Percentiles rank a stretch among this genome's conserved stretches.
Conservation (phyloP, 2,113 vertebrate genomes). For the Heterocephalus glaber region DNA sequence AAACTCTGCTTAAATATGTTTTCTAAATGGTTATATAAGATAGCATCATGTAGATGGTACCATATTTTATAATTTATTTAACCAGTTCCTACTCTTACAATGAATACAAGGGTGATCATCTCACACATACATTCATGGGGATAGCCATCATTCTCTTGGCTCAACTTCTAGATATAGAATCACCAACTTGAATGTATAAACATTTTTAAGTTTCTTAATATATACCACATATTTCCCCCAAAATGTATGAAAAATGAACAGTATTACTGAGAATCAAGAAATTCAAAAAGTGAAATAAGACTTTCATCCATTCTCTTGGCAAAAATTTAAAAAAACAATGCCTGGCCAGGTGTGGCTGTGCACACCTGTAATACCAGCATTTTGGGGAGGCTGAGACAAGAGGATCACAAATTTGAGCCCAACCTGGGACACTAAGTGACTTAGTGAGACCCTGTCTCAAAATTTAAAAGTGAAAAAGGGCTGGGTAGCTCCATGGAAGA, state of each 20-base stretch:
- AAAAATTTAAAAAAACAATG: neutral
- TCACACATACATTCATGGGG: conserved; percentile 1
- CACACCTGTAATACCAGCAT: neutral
- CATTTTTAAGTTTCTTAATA: conserved; percentile 34
- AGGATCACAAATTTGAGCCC: neutral
- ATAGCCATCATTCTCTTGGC: neutral
- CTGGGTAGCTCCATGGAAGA: neutral
- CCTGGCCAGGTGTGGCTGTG: neutral
- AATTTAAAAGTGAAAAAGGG: neutral
- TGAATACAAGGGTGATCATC: neutral
- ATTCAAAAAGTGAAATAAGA: neutral
- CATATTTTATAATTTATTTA: neutral
- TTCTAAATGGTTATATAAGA: conserved; percentile 10
- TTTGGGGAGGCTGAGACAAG: neutral
- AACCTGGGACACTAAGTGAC: neutral
- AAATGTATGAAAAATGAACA: neutral
- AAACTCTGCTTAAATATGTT: conserved; percentile 7
- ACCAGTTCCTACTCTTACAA: neutral
- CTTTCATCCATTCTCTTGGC: neutral
- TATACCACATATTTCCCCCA: neutral
- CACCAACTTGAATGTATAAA: neutral
- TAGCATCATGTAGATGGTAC: neutral
- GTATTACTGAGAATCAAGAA: neutral
- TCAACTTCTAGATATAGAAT: neutral
- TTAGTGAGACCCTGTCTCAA: neutral